Evolutionary conservation across 2,113 vertebrate genomes (phyloP), one percentile per base, ranked within the genome.

Genomic region (Melanocharis versteri): DNA sequence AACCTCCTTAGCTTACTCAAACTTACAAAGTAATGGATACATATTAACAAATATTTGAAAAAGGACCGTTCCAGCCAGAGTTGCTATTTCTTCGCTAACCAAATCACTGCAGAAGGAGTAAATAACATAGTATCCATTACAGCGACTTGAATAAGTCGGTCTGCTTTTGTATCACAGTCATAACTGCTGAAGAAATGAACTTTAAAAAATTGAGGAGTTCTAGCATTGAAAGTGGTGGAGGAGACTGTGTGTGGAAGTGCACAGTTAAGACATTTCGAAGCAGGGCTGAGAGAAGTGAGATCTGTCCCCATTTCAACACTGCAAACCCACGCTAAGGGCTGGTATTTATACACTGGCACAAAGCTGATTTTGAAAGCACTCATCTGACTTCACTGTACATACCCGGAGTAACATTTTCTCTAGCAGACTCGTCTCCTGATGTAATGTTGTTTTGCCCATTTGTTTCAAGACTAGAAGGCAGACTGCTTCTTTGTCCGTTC

Each of bases 371-470:
- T 66, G 37, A 33, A 61, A 54, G 18, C 54, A 18, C 4, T 7
- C 22, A 56, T 27, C 22, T 13, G 37, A 35, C 7, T 14, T 4
- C 12, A 11, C 7, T 10, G 57, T 24, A 94, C 96, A 9, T 92
- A 98, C 98, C 97, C 20, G 86, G n/a, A 57, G 13, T 58, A 54
- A 24, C 8, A 6, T 48, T 53, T 51, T 82, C 94, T 66, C 89
- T 61, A 47, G 31, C 13, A 50, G 28, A 75, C 15, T 65, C 71
- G 30, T 81, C 84, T 35, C 50, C 64, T 71, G 77, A 70, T 15
- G 24, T 4, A 21, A 37, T 2, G 26, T 4, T 58, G 24, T 23
- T 93, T 23, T 58, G 60, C 26, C 18, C 39, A 8, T 31, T 70
- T 68, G 14, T 47, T 47, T 58, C 83, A 39, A 62, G 40, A 70